Base-by-base conservation (phyloP, 1,140 invertebrate species). In the Zaprionus davidi region DNA sequence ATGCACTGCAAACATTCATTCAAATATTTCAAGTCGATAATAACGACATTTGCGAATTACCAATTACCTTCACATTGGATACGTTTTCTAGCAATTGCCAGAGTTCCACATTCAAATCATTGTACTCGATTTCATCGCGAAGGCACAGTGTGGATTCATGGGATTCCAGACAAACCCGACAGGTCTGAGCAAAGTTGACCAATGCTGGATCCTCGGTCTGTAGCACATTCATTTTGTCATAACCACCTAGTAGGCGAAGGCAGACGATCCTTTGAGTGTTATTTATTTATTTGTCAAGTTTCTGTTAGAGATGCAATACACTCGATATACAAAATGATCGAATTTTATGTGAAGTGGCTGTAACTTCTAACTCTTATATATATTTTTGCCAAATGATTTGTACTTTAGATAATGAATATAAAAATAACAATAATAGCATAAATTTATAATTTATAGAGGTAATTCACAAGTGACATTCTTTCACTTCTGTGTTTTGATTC, bases 121-220 rank as follows among this genome's bases (percentile, higher is more conserved):
- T 90, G 63, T 76, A 91, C 49, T 90, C 76, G 28, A 91, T 82
- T 56, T 81, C 76, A 56, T 91, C 90, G 26, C 57, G 46, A 15
- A 91, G 65, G 22, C 86, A 77, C 41, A 84, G 34, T 13, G 55
- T 66, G 44, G 15, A 31, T 66, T 91, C 76, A 31, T 72, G 68
- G 9, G 67, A 63, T 55, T 84, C 53, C 38, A 91, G 69, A 24
- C 90, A 91, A 46, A 79, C 77, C 13, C 85, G 82, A 63, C 90
- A 91, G 2, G 71, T 77, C 6, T 77, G 68, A 3, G 49, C 38
- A 12, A 67, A n/a, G 5, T 46, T 24, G 17, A 51, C 55, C 13
- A 34, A 0, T 17, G 51, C 22, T 31, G n/a, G 49, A 46, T 55
- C 51, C 17, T 67, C 75, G 1, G 28, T 3, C 15, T 59, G 41